Evolutionary conservation across 35 echinoderm and acorn worm genomes (phyloP).

Genomic region (Patiria miniata): DNA sequence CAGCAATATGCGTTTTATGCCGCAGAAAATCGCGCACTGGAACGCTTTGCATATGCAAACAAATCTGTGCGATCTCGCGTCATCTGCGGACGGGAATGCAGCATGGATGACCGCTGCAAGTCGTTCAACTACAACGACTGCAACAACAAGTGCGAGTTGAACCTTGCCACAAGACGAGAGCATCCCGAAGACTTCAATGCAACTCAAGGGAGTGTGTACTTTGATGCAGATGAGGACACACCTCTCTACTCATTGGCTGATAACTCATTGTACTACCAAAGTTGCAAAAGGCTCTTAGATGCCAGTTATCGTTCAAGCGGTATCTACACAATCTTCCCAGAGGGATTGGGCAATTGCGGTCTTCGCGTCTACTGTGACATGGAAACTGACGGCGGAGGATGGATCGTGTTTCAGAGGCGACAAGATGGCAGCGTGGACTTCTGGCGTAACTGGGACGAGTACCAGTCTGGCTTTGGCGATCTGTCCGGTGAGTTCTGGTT

Average conservation of each 20-base stretch:
- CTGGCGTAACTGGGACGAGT: slow-evolving; percentile 21
- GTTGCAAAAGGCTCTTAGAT: neutral
- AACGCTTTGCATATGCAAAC: too few species aligned
- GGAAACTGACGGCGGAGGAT: neutral
- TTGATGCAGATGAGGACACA: slow-evolving; percentile 10
- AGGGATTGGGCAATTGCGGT: neutral
- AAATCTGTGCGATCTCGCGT: neutral
- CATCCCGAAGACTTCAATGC: neutral
- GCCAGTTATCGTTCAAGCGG: neutral
- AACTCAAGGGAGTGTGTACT: neutral
- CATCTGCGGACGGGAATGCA: neutral
- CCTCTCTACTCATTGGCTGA: neutral
- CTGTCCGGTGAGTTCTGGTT: slow-evolving; percentile 48
- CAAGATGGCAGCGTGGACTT: slow-evolving; percentile 43
- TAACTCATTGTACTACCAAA: neutral
- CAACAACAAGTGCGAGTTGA: neutral
- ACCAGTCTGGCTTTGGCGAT: slow-evolving; percentile 43
- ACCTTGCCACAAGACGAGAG: neutral
- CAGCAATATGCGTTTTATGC: too few species aligned
- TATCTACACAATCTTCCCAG: neutral
- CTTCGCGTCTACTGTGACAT: slow-evolving; percentile 26
- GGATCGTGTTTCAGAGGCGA: slow-evolving; percentile 46
- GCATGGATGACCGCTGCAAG: neutral
- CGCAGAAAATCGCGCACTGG: too few species aligned
- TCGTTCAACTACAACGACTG: neutral